Base-by-base conservation (phyloP, 2,113 vertebrate species). In the Thalassarche chlororhynchos region DNA sequence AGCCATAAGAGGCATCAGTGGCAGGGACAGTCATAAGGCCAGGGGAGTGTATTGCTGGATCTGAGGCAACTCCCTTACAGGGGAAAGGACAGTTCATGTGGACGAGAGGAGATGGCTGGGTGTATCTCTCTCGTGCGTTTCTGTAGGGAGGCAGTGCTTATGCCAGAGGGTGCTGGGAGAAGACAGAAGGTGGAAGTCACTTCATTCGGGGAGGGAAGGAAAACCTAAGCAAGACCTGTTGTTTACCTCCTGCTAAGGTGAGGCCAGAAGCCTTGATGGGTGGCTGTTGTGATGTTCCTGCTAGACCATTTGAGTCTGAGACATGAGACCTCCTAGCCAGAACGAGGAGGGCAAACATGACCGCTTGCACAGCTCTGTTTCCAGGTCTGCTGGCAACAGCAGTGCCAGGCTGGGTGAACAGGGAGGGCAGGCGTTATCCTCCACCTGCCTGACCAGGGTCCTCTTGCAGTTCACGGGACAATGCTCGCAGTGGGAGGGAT, bases 401-500 rank as follows among this genome's bases (percentile, higher is more conserved):
- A 0, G 64, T 49, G 36, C 54, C 32, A 12, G 78, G 60, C 66
- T 81, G 85, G 81, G 26, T 42, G 20, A 46, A 20, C 14, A 64
- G 74, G 21, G 25, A 6, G 34, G 6, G 26, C 19, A 47, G 52
- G 51, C 31, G 4, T 31, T 26, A 9, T 51, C 38, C 36, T 71
- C 31, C 78, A 21, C 34, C 11, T 14, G 38, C 23, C 28, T 44
- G 34, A 23, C n/a, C 60, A 31, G 58, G 10, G 28, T 25, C 52
- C 52, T 34, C 49, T 57, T 0, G 0, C 34, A 32, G 51, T 25
- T 86, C 75, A 31, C 1, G 4, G 47, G 46, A 17, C 51, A 38
- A 13, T 1, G 9, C 26, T 38, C 0, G 0, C 51, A 25, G 57
- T 17, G 24, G 0, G 2, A 77, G 57, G 52, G 20, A 6, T 28